Evolutionary conservation across 2,888 invertebrate genomes (phyloP).

Genomic region (Leptinotarsa haldemani): DNA sequence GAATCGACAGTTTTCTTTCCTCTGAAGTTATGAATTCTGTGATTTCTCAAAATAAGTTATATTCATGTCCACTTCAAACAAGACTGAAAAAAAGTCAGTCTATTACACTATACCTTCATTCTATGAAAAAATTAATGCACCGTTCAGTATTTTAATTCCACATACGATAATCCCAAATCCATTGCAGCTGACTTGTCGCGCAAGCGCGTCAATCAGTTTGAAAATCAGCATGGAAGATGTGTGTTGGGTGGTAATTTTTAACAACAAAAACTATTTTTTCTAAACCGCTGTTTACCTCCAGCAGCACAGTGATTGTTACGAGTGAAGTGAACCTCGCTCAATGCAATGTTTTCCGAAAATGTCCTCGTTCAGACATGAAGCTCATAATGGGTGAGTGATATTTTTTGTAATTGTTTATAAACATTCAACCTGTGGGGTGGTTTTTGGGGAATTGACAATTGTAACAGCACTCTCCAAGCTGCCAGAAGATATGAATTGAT

Average conservation of each 20-base stretch:
- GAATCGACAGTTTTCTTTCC: too few species aligned
- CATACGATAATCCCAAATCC: slow-evolving; percentile 25
- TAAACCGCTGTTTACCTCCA: slow-evolving; percentile 37
- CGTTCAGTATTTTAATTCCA: too few species aligned
- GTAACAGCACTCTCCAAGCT: slow-evolving; percentile 2
- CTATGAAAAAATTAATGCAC: too few species aligned
- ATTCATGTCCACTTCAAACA: too few species aligned
- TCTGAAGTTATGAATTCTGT: too few species aligned
- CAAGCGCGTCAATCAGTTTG: slow-evolving; percentile 61
- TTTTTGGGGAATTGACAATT: slow-evolving; percentile 15
- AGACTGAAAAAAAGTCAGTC: too few species aligned
- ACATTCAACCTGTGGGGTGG: slow-evolving; percentile 28
- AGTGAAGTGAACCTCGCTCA: slow-evolving; percentile 18
- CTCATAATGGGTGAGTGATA: slow-evolving; percentile 44
- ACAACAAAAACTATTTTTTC: slow-evolving; percentile 50
- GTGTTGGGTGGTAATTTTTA: slow-evolving; percentile 61
- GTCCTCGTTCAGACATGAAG: slow-evolving; percentile 30
- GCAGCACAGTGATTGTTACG: slow-evolving; percentile 36
- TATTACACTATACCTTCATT: too few species aligned
- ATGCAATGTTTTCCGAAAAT: slow-evolving; percentile 24
- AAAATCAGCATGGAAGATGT: slow-evolving; percentile 62
- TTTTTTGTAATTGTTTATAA: slow-evolving; percentile 44
- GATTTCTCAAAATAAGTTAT: too few species aligned
- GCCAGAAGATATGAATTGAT: slow-evolving; percentile 1
- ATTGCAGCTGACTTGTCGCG: slow-evolving; percentile 51